Evolutionary conservation across 1,140 invertebrate genomes (phyloP).

Genomic region (Episyrphus balteatus): DNA sequence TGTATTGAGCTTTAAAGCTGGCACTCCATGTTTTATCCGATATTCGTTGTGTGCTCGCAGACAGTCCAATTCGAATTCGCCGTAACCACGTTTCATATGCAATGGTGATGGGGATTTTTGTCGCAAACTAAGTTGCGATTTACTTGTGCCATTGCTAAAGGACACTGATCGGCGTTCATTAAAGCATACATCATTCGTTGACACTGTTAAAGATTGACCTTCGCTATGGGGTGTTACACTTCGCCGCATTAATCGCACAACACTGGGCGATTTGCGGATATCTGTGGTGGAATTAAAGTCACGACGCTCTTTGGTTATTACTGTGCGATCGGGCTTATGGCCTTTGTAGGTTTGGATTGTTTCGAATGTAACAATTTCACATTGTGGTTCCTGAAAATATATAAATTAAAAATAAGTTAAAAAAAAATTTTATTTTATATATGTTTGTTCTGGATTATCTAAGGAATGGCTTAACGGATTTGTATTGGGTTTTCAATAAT

Average conservation of each 20-base stretch:
- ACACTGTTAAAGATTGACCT: background rate
- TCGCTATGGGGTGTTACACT: conserved; percentile 1
- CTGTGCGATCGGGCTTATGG: conserved; percentile 44
- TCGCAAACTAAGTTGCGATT: background rate
- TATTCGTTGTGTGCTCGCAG: conserved; percentile 67
- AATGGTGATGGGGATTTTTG: conserved; percentile 2
- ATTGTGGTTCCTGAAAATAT: conserved; percentile 30
- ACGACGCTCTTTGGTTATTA: conserved; percentile 41
- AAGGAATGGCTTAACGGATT: too few relatives aligned
- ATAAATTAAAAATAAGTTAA: background rate
- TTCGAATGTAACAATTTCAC: conserved; percentile 48
- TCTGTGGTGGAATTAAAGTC: conserved; percentile 1
- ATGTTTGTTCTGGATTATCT: too few relatives aligned
- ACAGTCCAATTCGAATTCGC: conserved; percentile 47
- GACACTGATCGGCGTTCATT: background rate
- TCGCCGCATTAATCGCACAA: background rate
- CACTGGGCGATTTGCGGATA: conserved; percentile 1
- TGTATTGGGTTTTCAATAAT: too few relatives aligned
- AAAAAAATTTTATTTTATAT: too few relatives aligned
- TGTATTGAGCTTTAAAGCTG: conserved; percentile 54
- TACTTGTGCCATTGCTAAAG: background rate
- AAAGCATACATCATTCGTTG: background rate
- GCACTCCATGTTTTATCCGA: conserved; percentile 56
- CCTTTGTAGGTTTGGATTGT: conserved; percentile 49
- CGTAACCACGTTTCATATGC: background rate